A percentile compares a stretch with the other conserved stretches of the same genome.
These are phyloP conservation scores for Telmatherina bonti DNA, from an alignment of 2,797 vertebrate genomes.

Conservation along the genomic window DNA sequence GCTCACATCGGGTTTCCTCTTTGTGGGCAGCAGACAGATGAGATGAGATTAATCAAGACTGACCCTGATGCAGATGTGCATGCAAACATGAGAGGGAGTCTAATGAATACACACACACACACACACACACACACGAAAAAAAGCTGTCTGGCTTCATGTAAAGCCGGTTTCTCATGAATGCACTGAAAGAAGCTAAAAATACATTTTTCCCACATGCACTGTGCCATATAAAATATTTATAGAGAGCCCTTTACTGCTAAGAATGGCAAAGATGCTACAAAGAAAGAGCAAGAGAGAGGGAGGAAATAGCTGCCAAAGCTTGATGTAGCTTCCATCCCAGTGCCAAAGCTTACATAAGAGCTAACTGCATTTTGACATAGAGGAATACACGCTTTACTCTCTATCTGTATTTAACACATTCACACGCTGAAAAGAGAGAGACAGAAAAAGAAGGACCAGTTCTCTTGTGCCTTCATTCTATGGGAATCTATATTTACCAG, in stretches of 20 bases:
- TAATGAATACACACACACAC: constrained; percentile 36
- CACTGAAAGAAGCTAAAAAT: constrained; percentile 80
- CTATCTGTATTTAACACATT: constrained; percentile 38
- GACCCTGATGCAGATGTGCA: constrained; percentile 18
- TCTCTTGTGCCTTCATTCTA: constrained; percentile 9
- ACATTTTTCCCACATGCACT: constrained; percentile 84
- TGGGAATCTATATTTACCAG: constrained; percentile 45
- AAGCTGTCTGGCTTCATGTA: constrained; percentile 41
- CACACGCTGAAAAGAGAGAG: constrained; percentile 11
- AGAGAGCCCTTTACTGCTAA: constrained; percentile 79
- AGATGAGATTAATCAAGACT: constrained; percentile 38
- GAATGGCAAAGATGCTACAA: constrained; percentile 74
- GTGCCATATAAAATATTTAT: constrained; percentile 89
- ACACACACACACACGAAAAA: no score
- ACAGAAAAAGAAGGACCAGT: constrained; percentile 9
- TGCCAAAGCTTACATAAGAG: constrained; percentile 79
- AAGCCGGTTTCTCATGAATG: constrained; percentile 50
- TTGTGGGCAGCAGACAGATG: constrained; percentile 32
- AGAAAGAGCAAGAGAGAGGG: constrained; percentile 27
- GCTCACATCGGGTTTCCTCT: background rate
- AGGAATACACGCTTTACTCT: constrained; percentile 45
- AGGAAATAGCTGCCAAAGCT: constrained; percentile 54
- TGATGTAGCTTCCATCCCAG: constrained; percentile 46
- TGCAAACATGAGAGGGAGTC: constrained; percentile 3
- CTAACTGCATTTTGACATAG: constrained; percentile 63